Evolutionary conservation across 1,140 invertebrate genomes (phyloP).

Genomic region (Drosophila quadrilineata): DNA sequence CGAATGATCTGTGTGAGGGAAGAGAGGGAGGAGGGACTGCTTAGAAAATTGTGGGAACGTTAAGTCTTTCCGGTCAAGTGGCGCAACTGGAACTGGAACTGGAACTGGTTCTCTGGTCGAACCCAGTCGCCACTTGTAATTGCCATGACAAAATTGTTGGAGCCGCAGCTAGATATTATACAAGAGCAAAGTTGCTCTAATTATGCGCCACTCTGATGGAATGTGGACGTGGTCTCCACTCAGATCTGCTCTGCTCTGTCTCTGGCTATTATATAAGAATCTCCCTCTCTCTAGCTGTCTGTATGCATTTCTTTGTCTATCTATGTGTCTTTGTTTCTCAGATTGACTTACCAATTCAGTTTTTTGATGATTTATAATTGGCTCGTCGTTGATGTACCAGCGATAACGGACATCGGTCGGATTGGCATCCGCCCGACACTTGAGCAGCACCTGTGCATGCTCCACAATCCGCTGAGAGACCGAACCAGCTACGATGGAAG

Average conservation of each 20-base stretch:
- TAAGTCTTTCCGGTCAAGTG: conserved; percentile 60
- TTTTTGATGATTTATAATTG: conserved; percentile 84
- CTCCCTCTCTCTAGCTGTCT: not conserved
- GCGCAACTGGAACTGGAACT: conserved; percentile 52
- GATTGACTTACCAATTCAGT: conserved; percentile 85
- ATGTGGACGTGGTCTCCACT: conserved; percentile 41
- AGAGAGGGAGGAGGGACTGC: not conserved
- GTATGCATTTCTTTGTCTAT: too few species aligned
- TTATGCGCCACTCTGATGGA: conserved; percentile 61
- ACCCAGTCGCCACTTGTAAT: conserved; percentile 36
- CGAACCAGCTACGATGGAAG: conserved; percentile 31
- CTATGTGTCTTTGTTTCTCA: too few species aligned
- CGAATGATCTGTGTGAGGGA: conserved; percentile 82
- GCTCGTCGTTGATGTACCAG: conserved; percentile 88
- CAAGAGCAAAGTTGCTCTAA: conserved; percentile 73
- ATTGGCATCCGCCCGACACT: conserved; percentile 89
- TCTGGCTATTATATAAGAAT: not conserved
- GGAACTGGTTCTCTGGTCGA: not conserved
- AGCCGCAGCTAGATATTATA: conserved; percentile 35
- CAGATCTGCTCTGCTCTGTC: not conserved
- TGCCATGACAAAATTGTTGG: conserved; percentile 45
- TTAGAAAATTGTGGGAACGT: conserved; percentile 66
- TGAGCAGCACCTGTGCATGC: conserved; percentile 89
- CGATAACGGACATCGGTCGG: conserved; percentile 88
- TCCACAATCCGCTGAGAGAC: conserved; percentile 90